phyloP scores from a whole-genome alignment of 2,888 invertebrate genomes.

The Drosophila nigricruria region DNA sequence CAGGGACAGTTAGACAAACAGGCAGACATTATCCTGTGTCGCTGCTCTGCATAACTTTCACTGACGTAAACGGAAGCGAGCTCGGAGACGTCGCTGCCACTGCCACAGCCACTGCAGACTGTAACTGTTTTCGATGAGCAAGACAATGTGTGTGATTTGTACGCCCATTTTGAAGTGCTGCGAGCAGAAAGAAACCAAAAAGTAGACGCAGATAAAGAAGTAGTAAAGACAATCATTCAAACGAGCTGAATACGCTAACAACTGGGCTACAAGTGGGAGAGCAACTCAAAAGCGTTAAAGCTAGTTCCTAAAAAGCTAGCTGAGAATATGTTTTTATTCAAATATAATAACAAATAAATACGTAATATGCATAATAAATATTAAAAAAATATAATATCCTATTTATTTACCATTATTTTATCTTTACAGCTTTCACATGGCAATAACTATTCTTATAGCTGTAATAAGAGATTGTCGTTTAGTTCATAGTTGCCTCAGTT shows the following conservation, averaged over 20 bases:
- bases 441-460: not conserved
- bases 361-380: no score
- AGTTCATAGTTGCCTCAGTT: not conserved
- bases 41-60: conserved; percentile 68
- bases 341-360: no score
- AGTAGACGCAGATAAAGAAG: conserved; percentile 6
- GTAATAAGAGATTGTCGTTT: not conserved
- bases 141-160: conserved; percentile 56
- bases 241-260: conserved; percentile 17
- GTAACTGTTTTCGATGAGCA: conserved; percentile 31
- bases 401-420: not conserved
- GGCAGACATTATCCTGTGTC: conserved; percentile 75
- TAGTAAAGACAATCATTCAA: conserved; percentile 25
- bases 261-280: conserved; percentile 5
- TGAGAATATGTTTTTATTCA: no score
- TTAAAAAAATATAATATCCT: not conserved
- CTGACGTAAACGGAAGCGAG: conserved; percentile 49
- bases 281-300: no score
- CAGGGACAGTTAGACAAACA: conserved; percentile 65
- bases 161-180: conserved; percentile 32
- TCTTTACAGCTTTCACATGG: not conserved
- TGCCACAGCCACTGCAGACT: conserved; percentile 18
- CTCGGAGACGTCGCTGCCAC: conserved; percentile 7
- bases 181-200: not conserved
- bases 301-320: no score